Evolutionary conservation across 2,888 invertebrate species (phyloP), one percentile per base, ranked within the genome.

Genomic region (Ochropacha duplaris): DNA sequence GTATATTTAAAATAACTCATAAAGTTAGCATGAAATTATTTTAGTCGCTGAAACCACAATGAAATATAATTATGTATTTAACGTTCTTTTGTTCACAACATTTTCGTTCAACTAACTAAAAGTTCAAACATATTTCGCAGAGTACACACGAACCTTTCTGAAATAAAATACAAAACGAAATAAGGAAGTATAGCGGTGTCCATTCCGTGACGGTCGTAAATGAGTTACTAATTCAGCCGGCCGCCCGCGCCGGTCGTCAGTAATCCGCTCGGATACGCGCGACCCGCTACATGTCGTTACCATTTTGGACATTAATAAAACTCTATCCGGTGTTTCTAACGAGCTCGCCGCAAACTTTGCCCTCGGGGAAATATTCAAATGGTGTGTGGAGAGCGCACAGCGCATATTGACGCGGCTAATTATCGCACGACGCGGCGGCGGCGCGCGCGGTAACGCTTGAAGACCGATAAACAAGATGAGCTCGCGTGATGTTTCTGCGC

Each of bases 301-400:
- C 79, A 86, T 87, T 88, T 86, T 76, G 79, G 81, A 84, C 83
- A 87, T 87, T 85, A 86, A 84, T 87, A 88, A 87, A 87, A 88
- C 83, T 86, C 78, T 82, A 81, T 79, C 78, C 77, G 64, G 70
- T 68, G 71, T 74, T 81, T 82, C 74, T 81, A 83, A 81, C 79
- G 74, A 82, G 78, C 71, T 66, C 64, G 66, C 78, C 74, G 70
- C 80, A 78, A 87, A 88, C 79, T 85, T 86, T 34, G 71, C 65
- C 78, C 79, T 66, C 64, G 62, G 79, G 82, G 81, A 83, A 80
- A 83, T 85, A 84, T 86, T 85, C 77, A 79, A 83, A 84, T 82
- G 72, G 71, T 68, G 70, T 64, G 64, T 62, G 69, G 68, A 72
- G 71, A 66, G 65, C 72, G 68, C 71, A 69, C 65, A 66, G 68